phyloP scores from a whole-genome alignment of 2,888 invertebrate species.

The Leucozona laternaria region DNA sequence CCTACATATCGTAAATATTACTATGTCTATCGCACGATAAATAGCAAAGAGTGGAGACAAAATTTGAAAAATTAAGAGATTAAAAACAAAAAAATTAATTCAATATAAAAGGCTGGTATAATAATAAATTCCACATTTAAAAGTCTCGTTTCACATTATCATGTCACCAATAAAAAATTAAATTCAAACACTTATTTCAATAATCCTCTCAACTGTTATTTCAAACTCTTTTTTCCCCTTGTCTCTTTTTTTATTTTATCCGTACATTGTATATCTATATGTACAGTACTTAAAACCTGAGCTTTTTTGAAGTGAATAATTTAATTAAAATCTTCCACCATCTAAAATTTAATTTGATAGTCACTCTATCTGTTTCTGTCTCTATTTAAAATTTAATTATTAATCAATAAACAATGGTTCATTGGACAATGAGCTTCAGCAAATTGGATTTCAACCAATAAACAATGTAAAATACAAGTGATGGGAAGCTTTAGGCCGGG shows the following conservation, averaged over 20 bases:
- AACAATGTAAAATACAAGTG: conserved; percentile 22
- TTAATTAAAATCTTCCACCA: conserved; percentile 45
- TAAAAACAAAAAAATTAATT: too few relatives aligned
- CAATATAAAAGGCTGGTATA: neutral
- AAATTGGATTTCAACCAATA: conserved; percentile 32
- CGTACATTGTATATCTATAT: conserved; percentile 20
- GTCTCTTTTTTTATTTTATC: conserved; percentile 37
- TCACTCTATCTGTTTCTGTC: conserved; percentile 2
- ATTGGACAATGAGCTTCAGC: conserved; percentile 40
- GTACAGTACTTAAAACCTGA: neutral
- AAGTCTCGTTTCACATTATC: neutral
- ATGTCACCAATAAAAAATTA: neutral
- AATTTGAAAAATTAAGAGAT: too few relatives aligned
- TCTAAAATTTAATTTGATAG: conserved; percentile 29
- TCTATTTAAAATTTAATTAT: conserved; percentile 41
- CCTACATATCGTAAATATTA: too few relatives aligned
- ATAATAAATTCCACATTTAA: neutral
- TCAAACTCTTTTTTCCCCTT: neutral
- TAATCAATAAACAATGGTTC: conserved; percentile 44
- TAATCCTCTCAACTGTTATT: neutral
- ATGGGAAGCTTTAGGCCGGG: neutral
- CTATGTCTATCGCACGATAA: too few relatives aligned
- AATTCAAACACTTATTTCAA: neutral
- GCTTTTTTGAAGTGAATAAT: conserved; percentile 29
- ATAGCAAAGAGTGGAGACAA: too few relatives aligned